These are phyloP conservation scores for Leiothrix lutea DNA, from an alignment of 2,113 vertebrate genomes.

Conservation along the genomic window DNA sequence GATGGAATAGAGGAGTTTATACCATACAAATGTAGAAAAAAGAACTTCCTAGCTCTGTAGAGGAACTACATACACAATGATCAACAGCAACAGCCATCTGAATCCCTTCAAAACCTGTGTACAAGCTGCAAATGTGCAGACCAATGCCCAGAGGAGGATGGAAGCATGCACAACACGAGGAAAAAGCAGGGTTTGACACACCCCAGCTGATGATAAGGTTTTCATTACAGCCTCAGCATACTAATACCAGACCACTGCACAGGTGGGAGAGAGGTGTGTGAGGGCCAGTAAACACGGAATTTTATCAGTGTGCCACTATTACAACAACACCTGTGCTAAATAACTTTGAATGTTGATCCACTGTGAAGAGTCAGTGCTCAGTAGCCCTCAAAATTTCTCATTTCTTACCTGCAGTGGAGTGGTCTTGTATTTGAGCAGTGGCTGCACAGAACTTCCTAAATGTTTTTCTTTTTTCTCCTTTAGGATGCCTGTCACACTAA, in stretches of 20 bases:
- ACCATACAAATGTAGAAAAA: background rate
- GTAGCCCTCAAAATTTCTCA: constrained; percentile 45
- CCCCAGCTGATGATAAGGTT: background rate
- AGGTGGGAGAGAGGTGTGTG: background rate
- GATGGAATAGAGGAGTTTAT: background rate
- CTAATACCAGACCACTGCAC: background rate
- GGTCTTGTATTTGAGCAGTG: background rate
- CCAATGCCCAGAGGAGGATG: background rate
- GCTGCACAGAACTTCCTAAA: constrained; percentile 6
- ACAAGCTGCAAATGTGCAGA: background rate
- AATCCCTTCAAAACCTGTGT: background rate
- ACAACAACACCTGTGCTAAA: constrained; percentile 23
- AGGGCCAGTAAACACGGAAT: background rate
- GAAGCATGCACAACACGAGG: background rate
- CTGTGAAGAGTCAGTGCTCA: constrained; percentile 31
- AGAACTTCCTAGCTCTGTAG: background rate
- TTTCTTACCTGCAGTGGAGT: constrained; percentile 47
- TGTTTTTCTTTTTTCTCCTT: constrained; percentile 29
- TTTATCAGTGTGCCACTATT: constrained; percentile 3
- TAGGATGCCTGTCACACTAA: constrained; percentile 22
- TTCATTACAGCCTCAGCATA: background rate
- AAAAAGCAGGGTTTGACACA: background rate
- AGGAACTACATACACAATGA: background rate
- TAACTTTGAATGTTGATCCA: background rate
- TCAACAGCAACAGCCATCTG: background rate